These are phyloP conservation scores for Clavelina lepadiformis DNA, from an alignment of 23 tunicate species.

Conservation along the genomic window DNA sequence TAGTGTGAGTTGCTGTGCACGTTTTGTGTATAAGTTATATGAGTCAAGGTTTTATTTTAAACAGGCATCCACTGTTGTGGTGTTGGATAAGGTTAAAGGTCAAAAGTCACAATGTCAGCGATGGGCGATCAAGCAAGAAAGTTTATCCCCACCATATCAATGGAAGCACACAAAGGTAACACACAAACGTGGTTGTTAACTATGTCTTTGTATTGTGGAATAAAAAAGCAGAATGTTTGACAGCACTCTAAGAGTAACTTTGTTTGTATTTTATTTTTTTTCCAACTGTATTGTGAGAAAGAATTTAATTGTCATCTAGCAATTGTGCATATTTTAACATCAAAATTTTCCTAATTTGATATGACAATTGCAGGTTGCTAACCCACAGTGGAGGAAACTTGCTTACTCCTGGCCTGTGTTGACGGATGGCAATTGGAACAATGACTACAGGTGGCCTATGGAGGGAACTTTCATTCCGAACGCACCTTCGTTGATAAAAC, in stretches of 20 bases:
- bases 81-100: conserved; percentile 19
- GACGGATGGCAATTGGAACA: conserved; percentile 83
- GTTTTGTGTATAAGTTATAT: no score
- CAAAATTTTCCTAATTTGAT: neutral
- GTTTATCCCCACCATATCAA: conserved; percentile 26
- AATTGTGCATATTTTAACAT: neutral
- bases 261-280: neutral
- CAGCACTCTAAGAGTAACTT: no score
- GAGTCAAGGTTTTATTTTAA: neutral
- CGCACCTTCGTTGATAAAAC: conserved; percentile 27
- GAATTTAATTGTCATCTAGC: no score
- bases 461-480: conserved; percentile 48
- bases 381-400: conserved; percentile 67
- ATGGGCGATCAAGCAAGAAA: conserved; percentile 88
- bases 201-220: no score
- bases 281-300: no score
- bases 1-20: no score
- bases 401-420: conserved; percentile 88
- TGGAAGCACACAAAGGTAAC: conserved; percentile 80
- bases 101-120: conserved; percentile 40
- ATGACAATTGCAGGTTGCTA: conserved; percentile 40
- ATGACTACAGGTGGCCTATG: conserved; percentile 75
- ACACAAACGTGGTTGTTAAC: no score
- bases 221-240: no score
- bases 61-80: conserved; percentile 11